Percentiles rank a stretch among this genome's conserved stretches.
Conservation (phyloP, 2,797 vertebrate genomes). For the Erpetoichthys calabaricus region DNA sequence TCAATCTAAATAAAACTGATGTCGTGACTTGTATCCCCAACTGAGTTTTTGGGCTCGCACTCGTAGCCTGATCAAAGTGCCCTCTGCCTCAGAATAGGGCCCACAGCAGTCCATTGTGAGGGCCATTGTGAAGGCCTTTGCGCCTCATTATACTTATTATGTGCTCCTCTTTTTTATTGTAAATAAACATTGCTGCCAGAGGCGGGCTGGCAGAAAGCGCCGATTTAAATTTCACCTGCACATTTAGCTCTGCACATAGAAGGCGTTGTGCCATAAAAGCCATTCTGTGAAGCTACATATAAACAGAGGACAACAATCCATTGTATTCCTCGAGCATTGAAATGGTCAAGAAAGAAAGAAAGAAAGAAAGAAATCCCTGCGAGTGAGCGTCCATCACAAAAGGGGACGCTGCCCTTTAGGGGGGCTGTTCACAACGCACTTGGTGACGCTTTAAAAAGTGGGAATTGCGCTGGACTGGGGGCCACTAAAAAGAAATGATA, state of each 20-base stretch:
- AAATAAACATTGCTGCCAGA: slow-evolving; percentile 45
- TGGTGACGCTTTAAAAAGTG: too few relatives aligned
- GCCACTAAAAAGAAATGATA: too few relatives aligned
- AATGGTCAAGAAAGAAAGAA: too few relatives aligned
- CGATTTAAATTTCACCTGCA: slow-evolving; percentile 38
- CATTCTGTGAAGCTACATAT: slow-evolving; percentile 2
- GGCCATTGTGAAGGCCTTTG: slow-evolving; percentile 37
- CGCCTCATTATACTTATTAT: slow-evolving; percentile 53
- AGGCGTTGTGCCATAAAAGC: slow-evolving; percentile 11
- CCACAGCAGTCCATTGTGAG: slow-evolving; percentile 43
- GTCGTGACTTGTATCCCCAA: slow-evolving; percentile 44
- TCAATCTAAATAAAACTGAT: slow-evolving; percentile 48
- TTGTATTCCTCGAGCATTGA: too few relatives aligned
- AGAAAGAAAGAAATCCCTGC: neutral
- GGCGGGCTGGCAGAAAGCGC: slow-evolving; percentile 24
- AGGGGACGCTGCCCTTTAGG: too few relatives aligned
- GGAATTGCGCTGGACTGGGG: too few relatives aligned
- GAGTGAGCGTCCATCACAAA: neutral
- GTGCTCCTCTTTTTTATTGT: slow-evolving; percentile 29
- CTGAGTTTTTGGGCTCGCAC: slow-evolving; percentile 45
- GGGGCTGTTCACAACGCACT: too few relatives aligned
- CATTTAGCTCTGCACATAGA: slow-evolving; percentile 25
- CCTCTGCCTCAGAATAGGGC: slow-evolving; percentile 37
- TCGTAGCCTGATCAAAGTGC: slow-evolving; percentile 40
- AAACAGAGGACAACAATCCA: neutral